Conservation (phyloP, 1,140 invertebrate species). For the Rhyacophila brunnea region DNA sequence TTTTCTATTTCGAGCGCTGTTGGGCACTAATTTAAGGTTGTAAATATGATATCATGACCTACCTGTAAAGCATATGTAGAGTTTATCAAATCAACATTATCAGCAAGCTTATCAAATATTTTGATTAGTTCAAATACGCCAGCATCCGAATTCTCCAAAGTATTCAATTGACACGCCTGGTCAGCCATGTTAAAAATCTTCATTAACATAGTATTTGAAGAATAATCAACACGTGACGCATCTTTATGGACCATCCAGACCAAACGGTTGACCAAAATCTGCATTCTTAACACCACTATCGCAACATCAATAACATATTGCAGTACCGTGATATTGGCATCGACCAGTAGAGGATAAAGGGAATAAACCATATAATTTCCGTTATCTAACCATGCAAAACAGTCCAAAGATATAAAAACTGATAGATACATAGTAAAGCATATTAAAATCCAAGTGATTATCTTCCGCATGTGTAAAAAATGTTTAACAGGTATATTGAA, state of each 20-base stretch:
- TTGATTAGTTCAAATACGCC: not conserved
- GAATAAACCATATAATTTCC: not conserved
- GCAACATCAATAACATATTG: not conserved
- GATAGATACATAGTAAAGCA: too few relatives aligned
- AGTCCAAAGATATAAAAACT: not conserved
- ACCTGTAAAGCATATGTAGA: not conserved
- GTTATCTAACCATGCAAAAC: not conserved
- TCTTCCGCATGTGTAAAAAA: not conserved
- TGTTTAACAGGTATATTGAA: not conserved
- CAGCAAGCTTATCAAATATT: constrained; percentile 2
- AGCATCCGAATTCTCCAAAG: not conserved
- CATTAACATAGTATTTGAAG: not conserved
- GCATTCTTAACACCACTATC: not conserved
- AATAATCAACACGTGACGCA: not conserved
- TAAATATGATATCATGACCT: too few relatives aligned
- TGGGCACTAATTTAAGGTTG: too few relatives aligned
- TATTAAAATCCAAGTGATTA: too few relatives aligned
- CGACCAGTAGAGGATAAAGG: not conserved
- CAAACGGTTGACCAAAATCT: not conserved
- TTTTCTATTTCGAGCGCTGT: too few relatives aligned
- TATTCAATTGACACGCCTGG: not conserved
- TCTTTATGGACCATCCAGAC: not conserved
- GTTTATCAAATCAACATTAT: constrained; percentile 3
- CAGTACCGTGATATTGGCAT: not conserved
- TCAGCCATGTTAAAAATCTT: not conserved